Evolutionary conservation across 2,888 invertebrate genomes (phyloP).

Genomic region (Andrena chrysosceles): DNA sequence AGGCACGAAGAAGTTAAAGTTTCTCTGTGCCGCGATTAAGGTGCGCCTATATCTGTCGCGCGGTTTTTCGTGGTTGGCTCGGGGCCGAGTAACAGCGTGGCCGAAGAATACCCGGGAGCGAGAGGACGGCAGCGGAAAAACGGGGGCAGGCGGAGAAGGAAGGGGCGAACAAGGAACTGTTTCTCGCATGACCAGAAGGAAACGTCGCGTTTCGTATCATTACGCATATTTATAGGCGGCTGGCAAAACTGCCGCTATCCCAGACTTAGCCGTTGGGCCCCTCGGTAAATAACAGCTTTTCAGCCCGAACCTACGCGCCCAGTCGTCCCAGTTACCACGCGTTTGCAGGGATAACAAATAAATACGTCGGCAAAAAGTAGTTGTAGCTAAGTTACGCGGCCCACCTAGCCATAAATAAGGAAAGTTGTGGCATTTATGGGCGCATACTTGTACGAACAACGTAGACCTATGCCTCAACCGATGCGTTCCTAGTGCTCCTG

Average conservation of each 20-base stretch:
- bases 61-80: constrained; percentile 57
- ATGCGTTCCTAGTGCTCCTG: constrained; percentile 34
- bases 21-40: constrained; percentile 50
- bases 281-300: constrained; percentile 76
- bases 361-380: constrained; percentile 81
- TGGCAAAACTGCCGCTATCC: constrained; percentile 66
- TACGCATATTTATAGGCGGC: constrained; percentile 76
- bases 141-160: neutral
- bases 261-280: constrained; percentile 57
- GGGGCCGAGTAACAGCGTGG: constrained; percentile 42
- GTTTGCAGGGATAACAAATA: constrained; percentile 78
- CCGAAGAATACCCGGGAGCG: neutral
- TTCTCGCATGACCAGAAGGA: constrained; percentile 60
- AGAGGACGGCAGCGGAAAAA: constrained; percentile 14
- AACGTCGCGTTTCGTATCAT: constrained; percentile 69
- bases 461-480: constrained; percentile 56
- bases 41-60: constrained; percentile 27
- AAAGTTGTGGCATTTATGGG: constrained; percentile 80
- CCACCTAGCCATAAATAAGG: constrained; percentile 76
- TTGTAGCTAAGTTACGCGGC: constrained; percentile 76
- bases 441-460: constrained; percentile 76
- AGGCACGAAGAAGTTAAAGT: constrained; percentile 52
- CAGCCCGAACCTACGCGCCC: constrained; percentile 52
- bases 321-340: constrained; percentile 69
- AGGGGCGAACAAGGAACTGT: neutral